Conservation (phyloP, 2,797 vertebrate species). For the Liasis olivaceus region DNA sequence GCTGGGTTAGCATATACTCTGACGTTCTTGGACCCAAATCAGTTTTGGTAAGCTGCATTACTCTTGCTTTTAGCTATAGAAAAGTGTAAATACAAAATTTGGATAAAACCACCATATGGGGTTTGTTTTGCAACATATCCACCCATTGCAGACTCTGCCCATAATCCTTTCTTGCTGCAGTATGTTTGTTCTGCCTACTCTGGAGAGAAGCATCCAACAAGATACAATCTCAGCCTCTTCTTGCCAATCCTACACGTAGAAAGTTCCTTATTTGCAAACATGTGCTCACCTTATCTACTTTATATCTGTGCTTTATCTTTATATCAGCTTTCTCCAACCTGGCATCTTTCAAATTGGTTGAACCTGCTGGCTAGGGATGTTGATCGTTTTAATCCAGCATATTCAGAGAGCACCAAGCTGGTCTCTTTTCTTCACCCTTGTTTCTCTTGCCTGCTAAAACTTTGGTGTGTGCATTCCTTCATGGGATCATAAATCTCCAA, state of each 20-base stretch:
- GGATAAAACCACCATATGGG: neutral
- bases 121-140: neutral
- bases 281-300: neutral
- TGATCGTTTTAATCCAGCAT: neutral
- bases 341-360: neutral
- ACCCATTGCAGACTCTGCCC: neutral
- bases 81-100: too few relatives aligned
- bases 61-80: neutral
- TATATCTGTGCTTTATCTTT: neutral
- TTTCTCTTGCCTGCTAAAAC: neutral
- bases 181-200: neutral
- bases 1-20: neutral
- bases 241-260: neutral
- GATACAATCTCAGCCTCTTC: neutral
- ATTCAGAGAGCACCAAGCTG: neutral
- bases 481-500: neutral
- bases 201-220: neutral
- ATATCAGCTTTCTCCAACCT: neutral
- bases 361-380: neutral
- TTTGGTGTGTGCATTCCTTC: neutral
- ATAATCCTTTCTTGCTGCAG: neutral
- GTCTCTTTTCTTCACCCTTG: neutral
- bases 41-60: neutral
- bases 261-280: neutral
- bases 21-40: neutral